phyloP scores from a whole-genome alignment of 2,113 vertebrate genomes.

The Microtus ochrogaster region DNA sequence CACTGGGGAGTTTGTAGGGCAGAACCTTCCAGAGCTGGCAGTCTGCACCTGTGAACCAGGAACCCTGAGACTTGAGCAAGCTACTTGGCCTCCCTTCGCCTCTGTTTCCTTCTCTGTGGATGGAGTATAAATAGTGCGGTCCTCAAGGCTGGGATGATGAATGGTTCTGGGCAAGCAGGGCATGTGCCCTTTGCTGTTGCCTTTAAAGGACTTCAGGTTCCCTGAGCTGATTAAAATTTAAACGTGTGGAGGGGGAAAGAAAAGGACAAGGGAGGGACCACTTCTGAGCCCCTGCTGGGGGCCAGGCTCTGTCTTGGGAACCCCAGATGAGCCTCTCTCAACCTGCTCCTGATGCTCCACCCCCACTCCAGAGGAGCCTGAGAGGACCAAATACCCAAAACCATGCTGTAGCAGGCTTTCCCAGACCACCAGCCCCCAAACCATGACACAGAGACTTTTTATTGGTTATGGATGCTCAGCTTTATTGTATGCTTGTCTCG shows the following conservation, averaged over 20 bases:
- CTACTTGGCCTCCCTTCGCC: not conserved
- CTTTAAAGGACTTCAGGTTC: not conserved
- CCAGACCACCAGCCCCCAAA: not conserved
- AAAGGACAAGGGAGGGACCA: not conserved
- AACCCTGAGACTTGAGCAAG: not conserved
- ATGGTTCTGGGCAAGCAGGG: not conserved
- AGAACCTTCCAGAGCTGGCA: rapidly evolving
- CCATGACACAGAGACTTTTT: not conserved
- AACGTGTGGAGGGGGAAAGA: not conserved
- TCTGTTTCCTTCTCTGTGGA: not conserved
- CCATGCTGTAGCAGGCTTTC: not conserved
- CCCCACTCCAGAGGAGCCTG: not conserved
- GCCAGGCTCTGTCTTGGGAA: not conserved
- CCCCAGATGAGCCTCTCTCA: too few relatives aligned
- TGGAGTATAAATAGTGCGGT: not conserved
- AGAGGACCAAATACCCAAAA: not conserved
- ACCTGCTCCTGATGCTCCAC: too few relatives aligned
- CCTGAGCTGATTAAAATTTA: not conserved
- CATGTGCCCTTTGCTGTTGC: not conserved
- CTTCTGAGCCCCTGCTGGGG: not conserved
- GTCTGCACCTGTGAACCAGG: not conserved
- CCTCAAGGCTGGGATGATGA: not conserved
- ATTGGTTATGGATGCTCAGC: not conserved
- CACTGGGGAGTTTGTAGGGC: rapidly evolving
- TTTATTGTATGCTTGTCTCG: not conserved